Percentiles rank a stretch among this genome's conserved stretches.
These are phyloP conservation scores for Capra hircus DNA, from an alignment of 2,113 vertebrate genomes.

Conservation along the genomic window DNA sequence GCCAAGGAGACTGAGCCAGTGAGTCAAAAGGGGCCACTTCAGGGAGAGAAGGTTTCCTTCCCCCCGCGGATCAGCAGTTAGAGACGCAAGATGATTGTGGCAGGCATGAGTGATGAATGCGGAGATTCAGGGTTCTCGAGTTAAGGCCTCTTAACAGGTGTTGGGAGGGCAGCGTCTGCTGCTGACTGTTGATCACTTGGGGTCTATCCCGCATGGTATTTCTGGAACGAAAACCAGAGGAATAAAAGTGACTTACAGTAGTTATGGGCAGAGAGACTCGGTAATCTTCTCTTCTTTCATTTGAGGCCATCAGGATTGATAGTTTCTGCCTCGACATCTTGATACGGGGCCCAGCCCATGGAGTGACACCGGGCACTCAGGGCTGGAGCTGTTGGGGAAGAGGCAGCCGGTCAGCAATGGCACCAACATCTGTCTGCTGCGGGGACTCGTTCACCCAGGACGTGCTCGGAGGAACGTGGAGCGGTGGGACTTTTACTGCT, in stretches of 20 bases:
- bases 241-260: not conserved
- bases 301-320: not conserved
- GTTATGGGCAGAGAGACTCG: not conserved
- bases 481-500: not conserved
- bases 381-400: fast-evolving
- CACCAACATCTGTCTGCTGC: fast-evolving
- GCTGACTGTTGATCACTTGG: not conserved
- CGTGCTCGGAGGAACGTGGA: fast-evolving
- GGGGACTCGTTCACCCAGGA: fast-evolving
- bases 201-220: not conserved
- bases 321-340: not conserved
- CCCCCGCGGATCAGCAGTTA: not conserved
- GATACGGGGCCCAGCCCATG: too few relatives aligned
- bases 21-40: not conserved
- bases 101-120: not conserved
- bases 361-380: fast-evolving
- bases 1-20: not conserved
- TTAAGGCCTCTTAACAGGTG: fast-evolving
- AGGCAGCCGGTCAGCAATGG: fast-evolving
- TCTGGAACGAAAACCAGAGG: not conserved
- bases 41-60: not conserved
- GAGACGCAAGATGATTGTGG: not conserved
- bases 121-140: not conserved
- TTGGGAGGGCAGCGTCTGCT: not conserved
- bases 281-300: not conserved